Conservation (phyloP, 2,113 vertebrate genomes). For the Cyprinus carpio region DNA sequence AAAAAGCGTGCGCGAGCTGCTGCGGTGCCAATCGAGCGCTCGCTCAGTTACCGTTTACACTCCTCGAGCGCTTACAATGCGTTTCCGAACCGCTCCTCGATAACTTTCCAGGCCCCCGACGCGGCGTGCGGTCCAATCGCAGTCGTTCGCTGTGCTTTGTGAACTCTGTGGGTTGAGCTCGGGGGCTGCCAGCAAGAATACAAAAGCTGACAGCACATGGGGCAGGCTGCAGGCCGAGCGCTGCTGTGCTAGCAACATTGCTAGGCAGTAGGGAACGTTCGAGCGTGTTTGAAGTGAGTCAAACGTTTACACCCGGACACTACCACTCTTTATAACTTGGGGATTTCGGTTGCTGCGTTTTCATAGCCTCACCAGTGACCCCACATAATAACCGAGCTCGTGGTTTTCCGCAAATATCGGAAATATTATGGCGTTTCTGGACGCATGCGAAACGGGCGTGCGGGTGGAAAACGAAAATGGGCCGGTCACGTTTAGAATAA, state of each 20-base stretch:
- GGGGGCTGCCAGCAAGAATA: constrained; percentile 80
- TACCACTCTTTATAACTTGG: too few relatives aligned
- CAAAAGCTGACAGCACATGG: constrained; percentile 88
- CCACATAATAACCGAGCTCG: too few relatives aligned
- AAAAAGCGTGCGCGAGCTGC: constrained; percentile 77
- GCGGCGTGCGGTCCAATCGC: background rate
- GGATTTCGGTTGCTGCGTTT: background rate
- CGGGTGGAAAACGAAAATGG: background rate
- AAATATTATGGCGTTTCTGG: too few relatives aligned
- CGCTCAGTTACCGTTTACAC: background rate
- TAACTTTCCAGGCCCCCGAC: background rate
- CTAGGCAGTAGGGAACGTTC: constrained; percentile 24
- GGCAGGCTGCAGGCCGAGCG: constrained; percentile 75
- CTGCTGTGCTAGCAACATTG: constrained; percentile 37
- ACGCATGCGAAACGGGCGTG: background rate
- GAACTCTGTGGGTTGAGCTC: constrained; percentile 70
- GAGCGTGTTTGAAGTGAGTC: background rate
- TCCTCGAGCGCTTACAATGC: background rate
- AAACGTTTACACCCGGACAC: too few relatives aligned
- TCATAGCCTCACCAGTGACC: rapidly evolving
- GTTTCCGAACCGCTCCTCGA: background rate
- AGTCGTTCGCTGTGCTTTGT: constrained; percentile 53
- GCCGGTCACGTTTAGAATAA: background rate
- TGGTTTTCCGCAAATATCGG: background rate
- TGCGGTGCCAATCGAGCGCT: constrained; percentile 43